Base-by-base conservation (phyloP, 1,140 invertebrate species). In the Zaprionus vittiger region DNA sequence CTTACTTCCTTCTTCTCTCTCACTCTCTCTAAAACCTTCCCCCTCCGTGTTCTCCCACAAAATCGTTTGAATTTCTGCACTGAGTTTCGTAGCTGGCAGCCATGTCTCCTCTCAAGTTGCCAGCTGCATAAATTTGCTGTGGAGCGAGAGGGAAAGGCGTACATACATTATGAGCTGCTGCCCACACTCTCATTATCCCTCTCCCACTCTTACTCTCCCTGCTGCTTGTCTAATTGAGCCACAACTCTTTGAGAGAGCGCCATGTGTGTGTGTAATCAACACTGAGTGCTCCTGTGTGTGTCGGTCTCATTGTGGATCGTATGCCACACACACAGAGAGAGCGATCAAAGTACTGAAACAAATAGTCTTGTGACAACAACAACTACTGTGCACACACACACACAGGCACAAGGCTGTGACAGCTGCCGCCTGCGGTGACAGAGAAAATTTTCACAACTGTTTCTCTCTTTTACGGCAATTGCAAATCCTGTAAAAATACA, bases 211-310 rank as follows among this genome's bases (percentile, higher is more conserved):
- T 6, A 22, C 17, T 34, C 5, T 22, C 67, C 37, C 62, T 76
- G 73, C 76, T 62, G 41, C 52, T 41, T 64, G 52, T 26, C 62
- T 77, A 79, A 79, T 72, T 79, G 67, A 76, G 57, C 63, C 55
- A 61, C 61, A 65, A 52, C 20, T 56, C 31, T 65, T 7, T 47
- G 41, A 3, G 41, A 44, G 41, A 44, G n/a, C n/a, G n/a, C 3
- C 12, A 20, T 44, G 20, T 41, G 59, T 52, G 44, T 44, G 59
- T 15, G 7, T 17, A 6, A 34, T 34, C 31, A 34, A 34, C 9
- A 11, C 15, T 17, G n/a, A 15, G 24, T 7, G 24, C 17, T 6
- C 44, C n/a, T 41, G n/a, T 7, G 28, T 37, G 11, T 54, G 31
- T 55, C 22, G 31, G 24, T 17, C 17, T 24, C n/a, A n/a, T 54